Base-by-base conservation (phyloP, 35 echinoderm and acorn worm species). In the Heliocidaris tuberculata region DNA sequence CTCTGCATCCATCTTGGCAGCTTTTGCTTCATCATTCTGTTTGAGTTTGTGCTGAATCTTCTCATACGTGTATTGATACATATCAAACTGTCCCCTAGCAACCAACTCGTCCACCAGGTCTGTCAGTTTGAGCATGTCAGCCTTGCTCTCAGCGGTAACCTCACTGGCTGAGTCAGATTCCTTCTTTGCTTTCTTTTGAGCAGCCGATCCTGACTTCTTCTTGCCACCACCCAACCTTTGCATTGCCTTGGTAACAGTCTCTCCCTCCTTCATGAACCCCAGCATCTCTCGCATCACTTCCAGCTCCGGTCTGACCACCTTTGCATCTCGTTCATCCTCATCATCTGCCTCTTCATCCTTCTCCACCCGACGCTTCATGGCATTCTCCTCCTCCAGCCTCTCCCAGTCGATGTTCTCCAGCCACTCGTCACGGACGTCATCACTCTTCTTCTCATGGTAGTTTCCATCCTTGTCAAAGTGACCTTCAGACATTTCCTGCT, bases 321-420 rank as follows among this genome's bases (percentile, higher is more conserved):
- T 88, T 8, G 85, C 61, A 9, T 92, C 95, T 9, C 56, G 90
- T 27, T 94, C 93, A 21, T 48, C 86, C 17, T 88, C 94, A 17
- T 96, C 92, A 86, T 97, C 94, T 7, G 95, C 94, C 16, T 61
- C 70, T 5, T 30, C 50, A 27, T 29, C 92, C 30, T 96, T 94
- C 30, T 97, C 96, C 49, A 31, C 71, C 50, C 50, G 94, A 29
- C 50, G 29, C 59, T 95, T 93, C 35, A 90, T 50, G 47, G 85
- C 60, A n/a, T 93, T 49, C 50, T 86, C 85, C 88, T 96, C 96
- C 48, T 96, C 96, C 19, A 96, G 48, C 56, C 94, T 93, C 48
- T 97, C 97, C 98, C 98, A 99, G 94, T 99, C 97, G n/a, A 99
- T 97, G 48, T 99, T 96, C 60, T 99, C 98, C 59, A 99, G 86